Base-by-base conservation (phyloP, 2,113 vertebrate genomes). In the Siphamia tubifer region DNA sequence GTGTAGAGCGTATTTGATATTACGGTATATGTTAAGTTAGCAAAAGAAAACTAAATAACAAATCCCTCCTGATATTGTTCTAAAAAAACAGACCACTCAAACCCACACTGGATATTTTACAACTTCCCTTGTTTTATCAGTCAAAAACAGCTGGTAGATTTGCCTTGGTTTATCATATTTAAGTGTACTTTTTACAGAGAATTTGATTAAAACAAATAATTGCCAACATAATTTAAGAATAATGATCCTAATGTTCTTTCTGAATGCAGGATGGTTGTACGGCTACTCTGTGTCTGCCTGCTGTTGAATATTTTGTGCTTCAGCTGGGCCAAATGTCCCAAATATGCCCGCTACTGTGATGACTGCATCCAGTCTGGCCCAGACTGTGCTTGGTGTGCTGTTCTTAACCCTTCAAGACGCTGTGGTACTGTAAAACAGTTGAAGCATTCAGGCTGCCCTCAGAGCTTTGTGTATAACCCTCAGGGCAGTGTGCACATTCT, bases 321-420 rank as follows among this genome's bases (percentile, higher is more conserved):
- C 24, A 34, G 27, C 34, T 20, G 55, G 56, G 43, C 66, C 1
- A 31, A 4, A 5, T 88, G 86, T 57, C 65, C 15, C 2, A 11
- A 0, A 16, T 62, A 55, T 5, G 53, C 69, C 2, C 38, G 55
- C 7, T 80, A n/a, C 66, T 87, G 79, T 6, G 39, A 74, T 1
- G 15, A 86, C 43, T 90, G 88, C 63, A 73, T 90, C 45, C 63
- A 49, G 67, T 67, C 67, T 0, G 47, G 66, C 17, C 68, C 79
- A 0, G 44, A 55, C 15, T 88, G 83, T 6, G 72, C 77, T 1
- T 90, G 88, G 88, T 88, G 86, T 56, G 40, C 34, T 1, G 32
- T 4, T 3, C 68, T 54, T 5, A 0, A 6, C 2, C 5, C 12
- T 0, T 11, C 19, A 5, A 6, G 16, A 11, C 66, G n/a, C 15